Percentiles rank a stretch among this genome's conserved stretches.
Evolutionary conservation across 92 coral and sea anemone species (phyloP).

Genomic region (Epizoanthus ramosus): DNA sequence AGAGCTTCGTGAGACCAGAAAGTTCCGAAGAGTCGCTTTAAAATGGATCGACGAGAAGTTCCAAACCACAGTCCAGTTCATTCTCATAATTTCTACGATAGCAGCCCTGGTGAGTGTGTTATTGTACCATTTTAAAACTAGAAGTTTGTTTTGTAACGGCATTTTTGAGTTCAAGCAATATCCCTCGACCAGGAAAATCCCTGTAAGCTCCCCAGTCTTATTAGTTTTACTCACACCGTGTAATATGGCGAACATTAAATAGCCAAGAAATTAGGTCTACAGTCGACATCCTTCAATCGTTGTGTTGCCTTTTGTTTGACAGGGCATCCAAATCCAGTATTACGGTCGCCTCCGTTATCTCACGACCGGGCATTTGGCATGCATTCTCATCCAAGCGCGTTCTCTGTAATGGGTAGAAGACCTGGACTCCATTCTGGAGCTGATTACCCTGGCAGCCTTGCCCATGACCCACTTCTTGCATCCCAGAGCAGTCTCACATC

Average conservation of each 20-base stretch:
- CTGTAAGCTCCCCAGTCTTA: constrained; percentile 18
- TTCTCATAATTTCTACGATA: constrained; percentile 95
- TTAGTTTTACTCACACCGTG: constrained; percentile 18
- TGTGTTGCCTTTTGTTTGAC: constrained; percentile 43
- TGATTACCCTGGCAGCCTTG: constrained; percentile 67
- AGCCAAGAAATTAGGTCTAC: not conserved
- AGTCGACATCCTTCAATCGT: constrained; percentile 10
- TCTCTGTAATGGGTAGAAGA: constrained; percentile 96
- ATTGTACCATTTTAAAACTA: constrained; percentile 41
- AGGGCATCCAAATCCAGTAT: constrained; percentile 91
- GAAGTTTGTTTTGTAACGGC: constrained; percentile 61
- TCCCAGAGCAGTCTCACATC: constrained; percentile 79
- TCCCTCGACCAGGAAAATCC: constrained; percentile 56
- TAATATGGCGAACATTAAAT: not conserved
- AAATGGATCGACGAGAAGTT: constrained; percentile 98
- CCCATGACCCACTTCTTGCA: constrained; percentile 82
- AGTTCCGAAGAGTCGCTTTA: constrained; percentile 17
- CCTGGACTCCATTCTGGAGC: constrained; percentile 73
- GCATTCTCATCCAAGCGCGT: constrained; percentile 85
- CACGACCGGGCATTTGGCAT: constrained; percentile 95
- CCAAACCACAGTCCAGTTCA: constrained; percentile 99
- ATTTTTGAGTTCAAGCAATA: constrained; percentile 48
- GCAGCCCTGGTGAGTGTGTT: constrained; percentile 88
- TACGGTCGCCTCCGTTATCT: constrained; percentile 96
- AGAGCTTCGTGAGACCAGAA: constrained; percentile 46